phyloP scores from a whole-genome alignment of 1,140 invertebrate species.

The Odontomachus brunneus region DNA sequence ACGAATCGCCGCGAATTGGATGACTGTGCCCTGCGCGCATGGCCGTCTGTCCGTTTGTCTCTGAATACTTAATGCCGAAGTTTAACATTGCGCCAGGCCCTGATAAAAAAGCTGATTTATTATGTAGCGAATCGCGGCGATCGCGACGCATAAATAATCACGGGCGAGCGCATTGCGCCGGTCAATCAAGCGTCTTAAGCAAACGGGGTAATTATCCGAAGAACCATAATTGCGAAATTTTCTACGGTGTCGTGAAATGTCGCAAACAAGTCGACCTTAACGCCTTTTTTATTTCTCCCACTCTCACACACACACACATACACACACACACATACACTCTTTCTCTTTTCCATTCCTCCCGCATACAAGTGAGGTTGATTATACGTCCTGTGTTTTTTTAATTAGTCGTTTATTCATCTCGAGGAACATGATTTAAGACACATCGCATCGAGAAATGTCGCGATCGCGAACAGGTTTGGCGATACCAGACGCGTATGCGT shows the following conservation, averaged over 20 bases:
- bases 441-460: not conserved
- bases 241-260: not conserved
- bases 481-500: not conserved
- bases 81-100: constrained; percentile 15
- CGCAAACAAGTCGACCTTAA: not conserved
- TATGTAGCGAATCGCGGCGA: constrained; percentile 10
- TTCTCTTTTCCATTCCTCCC: no score
- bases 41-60: constrained; percentile 37
- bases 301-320: no score
- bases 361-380: not conserved
- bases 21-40: constrained; percentile 36
- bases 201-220: not conserved
- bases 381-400: not conserved
- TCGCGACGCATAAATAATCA: constrained; percentile 21
- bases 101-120: constrained; percentile 12
- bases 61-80: constrained; percentile 57
- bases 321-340: no score
- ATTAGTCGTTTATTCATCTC: not conserved
- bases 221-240: constrained; percentile 18
- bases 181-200: not conserved
- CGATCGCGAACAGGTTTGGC: not conserved
- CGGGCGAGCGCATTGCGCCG: no score
- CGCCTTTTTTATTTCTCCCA: not conserved
- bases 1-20: constrained; percentile 66
- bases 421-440: not conserved